A percentile compares a stretch with the other conserved stretches of the same genome.
Evolutionary conservation across 2,888 invertebrate genomes (phyloP).

Genomic region (Petrolisthes manimaculis): DNA sequence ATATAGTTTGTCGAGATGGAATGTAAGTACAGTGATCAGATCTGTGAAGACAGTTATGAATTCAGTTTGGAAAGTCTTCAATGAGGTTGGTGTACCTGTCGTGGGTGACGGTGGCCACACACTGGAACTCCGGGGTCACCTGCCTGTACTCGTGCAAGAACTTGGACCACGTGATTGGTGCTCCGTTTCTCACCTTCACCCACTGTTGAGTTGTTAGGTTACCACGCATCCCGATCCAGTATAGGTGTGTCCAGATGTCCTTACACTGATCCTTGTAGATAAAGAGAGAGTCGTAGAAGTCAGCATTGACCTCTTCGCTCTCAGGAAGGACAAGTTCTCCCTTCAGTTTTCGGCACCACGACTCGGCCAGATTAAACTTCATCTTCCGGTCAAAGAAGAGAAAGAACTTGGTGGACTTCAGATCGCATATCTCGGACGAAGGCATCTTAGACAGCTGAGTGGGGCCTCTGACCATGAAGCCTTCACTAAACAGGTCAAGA

Average conservation of each 20-base stretch:
- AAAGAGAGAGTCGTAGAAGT: slow-evolving; percentile 5
- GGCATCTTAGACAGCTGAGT: not conserved
- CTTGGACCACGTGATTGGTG: slow-evolving; percentile 19
- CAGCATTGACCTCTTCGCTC: not conserved
- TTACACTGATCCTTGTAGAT: slow-evolving; percentile 8
- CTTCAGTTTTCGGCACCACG: slow-evolving; percentile 30
- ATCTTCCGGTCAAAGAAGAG: slow-evolving; percentile 30
- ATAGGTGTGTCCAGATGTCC: slow-evolving; percentile 38
- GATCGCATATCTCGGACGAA: slow-evolving; percentile 12
- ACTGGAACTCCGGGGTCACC: slow-evolving; percentile 44
- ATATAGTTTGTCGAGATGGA: too few relatives aligned
- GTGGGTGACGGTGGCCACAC: slow-evolving; percentile 35
- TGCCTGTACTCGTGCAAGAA: slow-evolving; percentile 29
- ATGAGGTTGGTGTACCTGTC: not conserved
- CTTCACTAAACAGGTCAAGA: not conserved
- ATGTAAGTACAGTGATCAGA: too few relatives aligned
- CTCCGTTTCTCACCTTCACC: slow-evolving; percentile 14
- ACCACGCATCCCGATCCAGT: slow-evolving; percentile 34
- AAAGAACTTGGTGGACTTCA: not conserved
- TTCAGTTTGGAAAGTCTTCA: too few relatives aligned
- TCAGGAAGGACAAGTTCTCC: slow-evolving; percentile 31
- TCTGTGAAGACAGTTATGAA: too few relatives aligned
- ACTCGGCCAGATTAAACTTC: not conserved
- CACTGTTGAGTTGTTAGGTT: slow-evolving; percentile 24
- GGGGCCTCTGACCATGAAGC: slow-evolving; percentile 10